A percentile compares a stretch with the other conserved stretches of the same genome.
Evolutionary conservation across 2,113 vertebrate genomes (phyloP).

Genomic region (Grammomys surdaster): DNA sequence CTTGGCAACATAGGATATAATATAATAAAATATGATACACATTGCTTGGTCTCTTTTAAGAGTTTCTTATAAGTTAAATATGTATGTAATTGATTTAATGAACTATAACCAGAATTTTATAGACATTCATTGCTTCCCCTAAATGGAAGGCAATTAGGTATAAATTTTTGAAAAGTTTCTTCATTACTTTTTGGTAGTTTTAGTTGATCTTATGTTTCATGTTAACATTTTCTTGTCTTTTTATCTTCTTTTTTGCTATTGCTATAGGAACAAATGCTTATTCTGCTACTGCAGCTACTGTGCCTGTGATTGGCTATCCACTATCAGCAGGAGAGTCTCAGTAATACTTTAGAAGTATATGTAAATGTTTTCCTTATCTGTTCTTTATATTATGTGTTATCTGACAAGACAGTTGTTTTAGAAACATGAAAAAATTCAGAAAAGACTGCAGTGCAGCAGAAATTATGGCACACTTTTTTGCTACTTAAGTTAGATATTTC

Average conservation of each 20-base stretch:
- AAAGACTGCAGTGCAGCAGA: background rate
- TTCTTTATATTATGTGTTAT: background rate
- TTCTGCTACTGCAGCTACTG: background rate
- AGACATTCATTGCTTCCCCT: background rate
- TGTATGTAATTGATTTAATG: conserved; percentile 8
- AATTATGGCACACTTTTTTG: background rate
- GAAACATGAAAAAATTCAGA: background rate
- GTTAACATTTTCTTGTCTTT: background rate
- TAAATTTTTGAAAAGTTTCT: background rate
- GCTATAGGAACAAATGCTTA: background rate
- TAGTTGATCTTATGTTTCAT: background rate
- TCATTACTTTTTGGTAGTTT: background rate
- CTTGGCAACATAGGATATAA: conserved; percentile 19
- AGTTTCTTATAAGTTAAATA: background rate
- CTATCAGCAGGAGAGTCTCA: background rate
- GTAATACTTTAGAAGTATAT: background rate
- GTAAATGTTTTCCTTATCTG: background rate
- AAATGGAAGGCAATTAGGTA: background rate
- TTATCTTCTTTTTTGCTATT: background rate
- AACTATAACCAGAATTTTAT: conserved; percentile 29
- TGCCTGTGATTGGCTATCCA: background rate
- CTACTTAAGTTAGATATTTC: background rate
- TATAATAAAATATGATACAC: conserved; percentile 27
- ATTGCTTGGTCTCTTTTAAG: background rate
- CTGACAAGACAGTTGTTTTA: background rate